Conservation (phyloP, 2,888 invertebrate genomes). For the Ophioninae sp. region DNA sequence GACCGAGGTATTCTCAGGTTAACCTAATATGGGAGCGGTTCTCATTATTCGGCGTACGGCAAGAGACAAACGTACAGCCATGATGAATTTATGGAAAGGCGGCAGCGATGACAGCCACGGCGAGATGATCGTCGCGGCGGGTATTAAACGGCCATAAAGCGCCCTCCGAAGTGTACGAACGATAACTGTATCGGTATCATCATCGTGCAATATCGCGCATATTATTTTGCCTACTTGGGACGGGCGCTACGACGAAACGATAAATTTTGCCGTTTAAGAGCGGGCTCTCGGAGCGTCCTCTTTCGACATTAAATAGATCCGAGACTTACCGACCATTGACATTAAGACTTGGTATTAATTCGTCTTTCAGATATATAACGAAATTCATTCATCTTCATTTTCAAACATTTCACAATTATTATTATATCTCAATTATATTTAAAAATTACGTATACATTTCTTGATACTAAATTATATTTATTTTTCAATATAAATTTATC, state of each 20-base stretch:
- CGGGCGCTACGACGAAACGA: too few relatives aligned
- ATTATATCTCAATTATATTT: too few relatives aligned
- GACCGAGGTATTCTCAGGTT: too few relatives aligned
- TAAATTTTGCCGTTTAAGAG: slow-evolving; percentile 75
- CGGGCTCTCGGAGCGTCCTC: slow-evolving; percentile 53
- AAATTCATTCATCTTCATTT: too few relatives aligned
- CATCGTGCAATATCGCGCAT: slow-evolving; percentile 1
- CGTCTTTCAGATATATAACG: slow-evolving; percentile 66
- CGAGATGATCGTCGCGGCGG: slow-evolving; percentile 22
- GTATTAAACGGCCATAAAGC: slow-evolving; percentile 52
- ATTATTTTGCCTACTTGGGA: too few relatives aligned
- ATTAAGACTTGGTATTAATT: slow-evolving; percentile 77
- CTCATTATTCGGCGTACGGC: slow-evolving; percentile 69
- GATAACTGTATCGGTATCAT: slow-evolving; percentile 22
- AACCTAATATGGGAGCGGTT: slow-evolving; percentile 69
- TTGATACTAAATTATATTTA: too few relatives aligned
- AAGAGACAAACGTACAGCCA: slow-evolving; percentile 67
- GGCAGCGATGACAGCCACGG: slow-evolving; percentile 24
- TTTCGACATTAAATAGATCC: slow-evolving; percentile 77
- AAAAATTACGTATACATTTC: too few relatives aligned
- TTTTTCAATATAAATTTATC: too few relatives aligned
- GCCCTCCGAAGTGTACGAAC: slow-evolving; percentile 27
- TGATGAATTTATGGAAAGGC: slow-evolving; percentile 77
- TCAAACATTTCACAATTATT: too few relatives aligned
- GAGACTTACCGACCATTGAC: slow-evolving; percentile 74